These are phyloP conservation scores for Tenualosa thibaudeaui DNA, from an alignment of 2,797 vertebrate genomes.

Conservation along the genomic window DNA sequence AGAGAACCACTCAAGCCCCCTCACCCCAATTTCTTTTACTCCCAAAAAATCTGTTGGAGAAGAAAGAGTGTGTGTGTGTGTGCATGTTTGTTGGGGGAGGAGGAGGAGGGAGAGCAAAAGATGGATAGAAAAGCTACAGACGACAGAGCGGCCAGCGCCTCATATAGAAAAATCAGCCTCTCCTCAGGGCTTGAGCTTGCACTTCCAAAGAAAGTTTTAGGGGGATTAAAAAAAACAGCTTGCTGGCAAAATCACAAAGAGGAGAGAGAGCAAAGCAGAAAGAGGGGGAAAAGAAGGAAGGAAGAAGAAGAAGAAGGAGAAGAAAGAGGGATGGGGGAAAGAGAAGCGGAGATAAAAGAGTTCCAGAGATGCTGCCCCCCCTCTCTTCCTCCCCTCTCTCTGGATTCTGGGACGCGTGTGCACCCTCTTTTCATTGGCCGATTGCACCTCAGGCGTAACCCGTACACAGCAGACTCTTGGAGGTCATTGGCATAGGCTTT, in stretches of 20 bases:
- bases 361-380: slow-evolving; percentile 35
- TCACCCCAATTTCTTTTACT: background rate
- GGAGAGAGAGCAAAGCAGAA: slow-evolving; percentile 28
- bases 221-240: slow-evolving; percentile 52
- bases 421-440: background rate
- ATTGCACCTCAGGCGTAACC: background rate
- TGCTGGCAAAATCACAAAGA: slow-evolving; percentile 36
- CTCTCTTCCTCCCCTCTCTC: background rate
- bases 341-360: slow-evolving; percentile 46
- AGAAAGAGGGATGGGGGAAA: background rate
- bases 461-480: background rate
- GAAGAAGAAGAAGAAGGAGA: background rate
- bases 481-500: background rate
- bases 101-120: slow-evolving; percentile 12
- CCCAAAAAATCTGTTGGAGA: background rate
- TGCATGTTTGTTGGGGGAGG: background rate
- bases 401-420: background rate
- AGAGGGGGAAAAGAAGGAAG: background rate
- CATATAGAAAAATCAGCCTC: slow-evolving; percentile 39
- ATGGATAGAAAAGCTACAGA: slow-evolving; percentile 5
- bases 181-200: slow-evolving; percentile 42
- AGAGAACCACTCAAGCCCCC: background rate
- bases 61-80: background rate
- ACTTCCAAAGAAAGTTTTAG: slow-evolving; percentile 43
- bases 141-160: slow-evolving; percentile 23